Evolutionary conservation across 2,797 vertebrate species (phyloP).

Genomic region (Stomatorhinus walkeri): DNA sequence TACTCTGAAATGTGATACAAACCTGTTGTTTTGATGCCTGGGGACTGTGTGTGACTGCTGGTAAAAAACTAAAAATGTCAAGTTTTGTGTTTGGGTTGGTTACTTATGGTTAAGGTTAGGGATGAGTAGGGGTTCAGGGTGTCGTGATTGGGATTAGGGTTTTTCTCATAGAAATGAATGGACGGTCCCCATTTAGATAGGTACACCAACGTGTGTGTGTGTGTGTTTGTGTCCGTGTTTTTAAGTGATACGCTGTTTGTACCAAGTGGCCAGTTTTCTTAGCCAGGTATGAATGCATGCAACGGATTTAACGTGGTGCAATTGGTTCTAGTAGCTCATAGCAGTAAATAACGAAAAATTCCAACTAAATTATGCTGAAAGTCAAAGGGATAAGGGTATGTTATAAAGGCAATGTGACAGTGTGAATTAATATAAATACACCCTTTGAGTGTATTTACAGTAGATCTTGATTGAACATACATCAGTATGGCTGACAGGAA

Average conservation of each 20-base stretch:
- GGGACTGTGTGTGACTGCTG: background rate
- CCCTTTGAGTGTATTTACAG: background rate
- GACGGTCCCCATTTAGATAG: too few species aligned
- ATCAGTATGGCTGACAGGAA: background rate
- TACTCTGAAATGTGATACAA: background rate
- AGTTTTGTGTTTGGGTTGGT: background rate
- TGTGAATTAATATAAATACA: background rate
- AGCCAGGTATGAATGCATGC: background rate
- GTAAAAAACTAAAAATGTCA: background rate
- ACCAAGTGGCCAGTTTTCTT: background rate
- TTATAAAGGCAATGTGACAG: background rate
- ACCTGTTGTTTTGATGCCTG: background rate
- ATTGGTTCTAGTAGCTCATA: background rate
- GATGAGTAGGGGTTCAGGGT: background rate
- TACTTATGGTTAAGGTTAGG: background rate
- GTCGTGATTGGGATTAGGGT: background rate
- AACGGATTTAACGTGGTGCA: background rate
- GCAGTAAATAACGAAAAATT: background rate
- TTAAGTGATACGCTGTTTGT: background rate
- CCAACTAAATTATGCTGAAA: background rate
- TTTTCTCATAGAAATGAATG: background rate
- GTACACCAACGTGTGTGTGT: background rate
- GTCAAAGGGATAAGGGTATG: background rate
- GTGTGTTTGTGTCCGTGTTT: background rate
- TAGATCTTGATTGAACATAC: background rate